phyloP scores from a whole-genome alignment of 2,113 vertebrate genomes.

The Malurus alboscapulatus region DNA sequence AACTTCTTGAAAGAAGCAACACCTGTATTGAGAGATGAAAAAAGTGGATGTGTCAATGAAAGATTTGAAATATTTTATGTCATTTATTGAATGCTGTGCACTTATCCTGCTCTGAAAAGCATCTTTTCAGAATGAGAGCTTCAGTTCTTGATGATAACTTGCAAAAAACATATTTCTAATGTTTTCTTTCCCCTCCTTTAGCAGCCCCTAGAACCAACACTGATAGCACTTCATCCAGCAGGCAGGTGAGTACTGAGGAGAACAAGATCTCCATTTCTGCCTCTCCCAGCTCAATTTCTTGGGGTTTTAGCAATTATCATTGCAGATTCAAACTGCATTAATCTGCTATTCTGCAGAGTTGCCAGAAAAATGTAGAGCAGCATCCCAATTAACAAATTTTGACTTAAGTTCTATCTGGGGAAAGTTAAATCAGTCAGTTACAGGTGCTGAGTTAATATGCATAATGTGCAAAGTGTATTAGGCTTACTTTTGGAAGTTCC shows the following conservation, averaged over 20 bases:
- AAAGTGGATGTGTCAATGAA: neutral
- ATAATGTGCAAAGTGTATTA: neutral
- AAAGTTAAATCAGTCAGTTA: neutral
- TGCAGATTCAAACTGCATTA: neutral
- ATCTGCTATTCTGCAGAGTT: neutral
- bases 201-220: conserved; percentile 78
- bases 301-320: neutral
- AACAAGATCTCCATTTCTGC: neutral
- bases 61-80: neutral
- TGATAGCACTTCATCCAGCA: conserved; percentile 80
- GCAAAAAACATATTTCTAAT: neutral
- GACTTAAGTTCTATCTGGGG: neutral
- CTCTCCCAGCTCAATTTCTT: neutral
- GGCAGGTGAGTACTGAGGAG: conserved; percentile 80
- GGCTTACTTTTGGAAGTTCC: neutral
- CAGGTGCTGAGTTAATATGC: neutral
- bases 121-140: neutral
- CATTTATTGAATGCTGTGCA: neutral
- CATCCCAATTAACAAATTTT: neutral
- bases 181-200: neutral
- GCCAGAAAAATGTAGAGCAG: neutral
- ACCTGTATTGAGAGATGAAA: neutral
- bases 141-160: neutral
- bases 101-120: neutral
- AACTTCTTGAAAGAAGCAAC: neutral